Evolutionary conservation across 2,113 vertebrate species (phyloP).

Genomic region (Albula glossodonta): DNA sequence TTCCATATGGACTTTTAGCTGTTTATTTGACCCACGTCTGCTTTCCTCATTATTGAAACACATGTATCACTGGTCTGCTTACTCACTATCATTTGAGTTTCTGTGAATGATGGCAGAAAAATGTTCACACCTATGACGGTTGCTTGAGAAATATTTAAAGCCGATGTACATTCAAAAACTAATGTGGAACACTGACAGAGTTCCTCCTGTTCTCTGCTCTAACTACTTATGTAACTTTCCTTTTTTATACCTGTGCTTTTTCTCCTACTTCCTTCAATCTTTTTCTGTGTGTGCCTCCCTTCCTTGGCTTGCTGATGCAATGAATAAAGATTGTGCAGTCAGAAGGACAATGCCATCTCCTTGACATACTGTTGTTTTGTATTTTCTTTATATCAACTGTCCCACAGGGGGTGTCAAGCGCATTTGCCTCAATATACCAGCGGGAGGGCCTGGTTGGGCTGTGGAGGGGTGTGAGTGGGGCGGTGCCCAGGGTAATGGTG

Average conservation of each 20-base stretch:
- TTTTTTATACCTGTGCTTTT: background rate
- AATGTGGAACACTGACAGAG: background rate
- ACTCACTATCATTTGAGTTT: background rate
- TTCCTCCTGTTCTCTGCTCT: background rate
- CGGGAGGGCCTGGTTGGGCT: slow-evolving; percentile 82
- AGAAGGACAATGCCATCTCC: background rate
- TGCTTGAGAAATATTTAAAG: background rate
- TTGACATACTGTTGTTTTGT: background rate
- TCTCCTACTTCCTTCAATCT: background rate
- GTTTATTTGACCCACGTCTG: background rate
- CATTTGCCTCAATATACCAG: slow-evolving; percentile 83
- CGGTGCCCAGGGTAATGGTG: slow-evolving; percentile 87
- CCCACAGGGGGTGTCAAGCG: slow-evolving; percentile 73
- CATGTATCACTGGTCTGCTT: background rate
- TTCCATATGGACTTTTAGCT: background rate
- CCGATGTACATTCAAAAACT: background rate
- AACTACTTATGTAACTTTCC: background rate
- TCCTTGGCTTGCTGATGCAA: too few species aligned
- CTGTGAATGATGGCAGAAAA: background rate
- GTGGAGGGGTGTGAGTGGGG: slow-evolving; percentile 88
- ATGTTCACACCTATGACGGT: background rate
- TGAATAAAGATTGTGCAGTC: too few species aligned
- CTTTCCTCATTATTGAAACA: background rate
- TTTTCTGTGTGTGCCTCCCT: background rate
- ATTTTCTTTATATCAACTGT: background rate